phyloP scores from a whole-genome alignment of 2,888 invertebrate genomes.

The Fragum sueziense region DNA sequence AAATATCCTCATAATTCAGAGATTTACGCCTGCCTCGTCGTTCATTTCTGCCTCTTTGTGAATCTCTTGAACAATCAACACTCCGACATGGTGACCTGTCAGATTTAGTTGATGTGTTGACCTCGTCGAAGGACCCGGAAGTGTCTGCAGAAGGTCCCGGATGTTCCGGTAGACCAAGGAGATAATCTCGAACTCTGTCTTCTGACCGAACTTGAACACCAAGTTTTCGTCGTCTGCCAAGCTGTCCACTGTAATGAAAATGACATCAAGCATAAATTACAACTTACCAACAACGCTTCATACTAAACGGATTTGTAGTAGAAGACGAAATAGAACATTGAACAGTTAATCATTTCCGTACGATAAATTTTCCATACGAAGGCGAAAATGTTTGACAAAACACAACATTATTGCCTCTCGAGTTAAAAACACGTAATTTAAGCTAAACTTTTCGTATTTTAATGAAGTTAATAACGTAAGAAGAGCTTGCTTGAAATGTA shows the following conservation, averaged over 20 bases:
- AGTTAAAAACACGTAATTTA: too few species aligned
- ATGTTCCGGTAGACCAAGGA: slow-evolving; percentile 12
- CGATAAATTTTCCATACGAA: too few species aligned
- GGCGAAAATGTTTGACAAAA: too few species aligned
- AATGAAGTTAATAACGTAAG: too few species aligned
- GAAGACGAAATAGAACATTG: too few species aligned
- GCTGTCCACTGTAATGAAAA: neutral
- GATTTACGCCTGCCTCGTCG: neutral
- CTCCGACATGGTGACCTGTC: neutral
- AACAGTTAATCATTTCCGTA: too few species aligned
- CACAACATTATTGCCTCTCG: too few species aligned
- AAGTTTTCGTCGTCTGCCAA: neutral
- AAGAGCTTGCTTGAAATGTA: too few species aligned
- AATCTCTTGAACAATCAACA: neutral
- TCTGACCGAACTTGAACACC: neutral
- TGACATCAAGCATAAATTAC: neutral
- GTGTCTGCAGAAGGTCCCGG: neutral
- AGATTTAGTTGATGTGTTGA: neutral
- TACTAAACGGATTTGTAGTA: too few species aligned
- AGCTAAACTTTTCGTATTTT: too few species aligned
- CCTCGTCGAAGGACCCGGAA: neutral
- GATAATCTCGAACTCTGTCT: neutral
- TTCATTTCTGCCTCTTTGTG: neutral
- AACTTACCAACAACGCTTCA: too few species aligned
- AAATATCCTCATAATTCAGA: neutral